Conservation (phyloP, 2,888 invertebrate genomes). For the Drosophila picticornis region DNA sequence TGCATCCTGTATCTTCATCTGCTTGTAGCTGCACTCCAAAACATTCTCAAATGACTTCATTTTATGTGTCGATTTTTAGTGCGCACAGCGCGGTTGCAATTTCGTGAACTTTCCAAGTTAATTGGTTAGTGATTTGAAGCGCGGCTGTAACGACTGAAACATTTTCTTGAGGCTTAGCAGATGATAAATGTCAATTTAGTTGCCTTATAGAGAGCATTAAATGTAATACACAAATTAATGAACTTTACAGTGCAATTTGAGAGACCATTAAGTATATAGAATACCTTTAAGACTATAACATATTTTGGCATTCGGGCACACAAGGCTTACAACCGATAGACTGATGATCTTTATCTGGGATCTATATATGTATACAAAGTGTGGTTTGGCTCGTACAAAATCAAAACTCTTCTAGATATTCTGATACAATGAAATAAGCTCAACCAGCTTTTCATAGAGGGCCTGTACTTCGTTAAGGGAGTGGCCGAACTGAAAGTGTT, state of each 20-base stretch:
- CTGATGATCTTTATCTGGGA: background rate
- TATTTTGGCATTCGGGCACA: background rate
- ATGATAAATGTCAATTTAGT: slow-evolving; percentile 40
- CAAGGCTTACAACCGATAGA: background rate
- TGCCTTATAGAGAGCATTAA: slow-evolving; percentile 21
- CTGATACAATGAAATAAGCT: background rate
- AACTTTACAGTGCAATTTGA: background rate
- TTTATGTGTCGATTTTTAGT: slow-evolving; percentile 79
- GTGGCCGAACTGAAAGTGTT: background rate
- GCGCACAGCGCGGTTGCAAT: slow-evolving; percentile 72
- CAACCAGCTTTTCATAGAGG: background rate
- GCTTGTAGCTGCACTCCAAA: slow-evolving; percentile 47
- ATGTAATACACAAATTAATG: slow-evolving; percentile 5
- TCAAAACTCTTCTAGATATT: background rate
- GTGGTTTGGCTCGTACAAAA: background rate
- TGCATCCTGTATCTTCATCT: slow-evolving; percentile 47
- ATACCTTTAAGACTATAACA: background rate
- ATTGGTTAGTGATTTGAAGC: slow-evolving; percentile 73
- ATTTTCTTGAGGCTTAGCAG: slow-evolving; percentile 22
- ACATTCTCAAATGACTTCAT: slow-evolving; percentile 77
- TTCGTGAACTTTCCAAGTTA: slow-evolving; percentile 74
- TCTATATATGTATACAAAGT: background rate
- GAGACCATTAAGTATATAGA: background rate
- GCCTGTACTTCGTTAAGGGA: background rate
- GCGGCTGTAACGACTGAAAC: slow-evolving; percentile 52